Evolutionary conservation across 1,140 invertebrate genomes (phyloP), one percentile per base, ranked within the genome.

Genomic region (Tetramorium simillimum): DNA sequence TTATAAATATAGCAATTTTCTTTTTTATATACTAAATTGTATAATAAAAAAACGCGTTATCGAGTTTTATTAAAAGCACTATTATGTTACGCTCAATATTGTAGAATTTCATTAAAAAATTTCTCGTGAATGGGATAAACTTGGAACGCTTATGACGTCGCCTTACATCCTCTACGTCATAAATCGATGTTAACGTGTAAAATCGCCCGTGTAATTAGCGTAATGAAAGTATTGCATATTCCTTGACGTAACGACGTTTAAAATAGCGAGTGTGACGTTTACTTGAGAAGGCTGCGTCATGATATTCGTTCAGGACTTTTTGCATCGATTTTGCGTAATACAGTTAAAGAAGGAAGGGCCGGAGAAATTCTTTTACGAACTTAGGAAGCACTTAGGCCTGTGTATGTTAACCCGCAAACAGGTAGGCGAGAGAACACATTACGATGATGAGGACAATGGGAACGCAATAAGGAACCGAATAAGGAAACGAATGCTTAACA

Each of bases 201-300:
- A 60, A 28, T 53, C 46, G 16, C 6, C 65, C 24, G 14, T 33
- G 10, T 33, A 49, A 46, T 46, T 10, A 58, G 4, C 18, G 18
- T 49, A 21, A 75, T 60, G 21, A 40, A 43, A 75, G 53, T 40
- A 75, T 75, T 75, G 21, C 53, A 40, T 16, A 37, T 58, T 73
- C 53, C 14, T 60, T 75, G 72, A 75, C 72, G 72, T 60, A 75
- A 75, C 9, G n/a, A 75, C n/a, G 28, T 82, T 33, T 43, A 73
- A 84, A 84, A 60, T 82, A 72, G 37, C 46, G 14, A 9, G 65
- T 9, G 3, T 84, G 80, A 84, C 80, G 80, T 84, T 9, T 73
- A 84, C 12, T 33, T 33, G 28, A 60, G 9, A 5, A 21, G 62
- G 18, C 40, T 84, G 9, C 80, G 67, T 82, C 80, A 84, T 3